These are phyloP conservation scores for Rhynchophorus ferrugineus DNA, from an alignment of 1,140 invertebrate genomes.

Conservation along the genomic window DNA sequence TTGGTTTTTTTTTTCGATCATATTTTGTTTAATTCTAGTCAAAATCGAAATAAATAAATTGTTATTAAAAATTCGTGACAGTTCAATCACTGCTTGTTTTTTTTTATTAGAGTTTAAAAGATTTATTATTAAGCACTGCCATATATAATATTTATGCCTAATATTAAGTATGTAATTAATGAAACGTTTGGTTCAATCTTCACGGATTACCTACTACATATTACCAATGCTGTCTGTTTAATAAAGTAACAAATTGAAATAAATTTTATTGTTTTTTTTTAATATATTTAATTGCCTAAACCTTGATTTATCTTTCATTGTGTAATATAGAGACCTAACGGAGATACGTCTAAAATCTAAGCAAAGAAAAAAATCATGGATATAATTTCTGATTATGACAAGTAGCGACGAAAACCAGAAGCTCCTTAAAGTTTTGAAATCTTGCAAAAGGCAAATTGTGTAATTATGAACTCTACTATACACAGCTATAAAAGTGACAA, in stretches of 20 bases:
- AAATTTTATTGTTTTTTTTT: not conserved
- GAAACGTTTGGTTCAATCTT: not conserved
- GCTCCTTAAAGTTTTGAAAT: no score
- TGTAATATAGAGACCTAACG: no score
- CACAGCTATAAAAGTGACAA: no score
- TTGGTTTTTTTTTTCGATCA: not conserved
- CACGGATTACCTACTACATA: not conserved
- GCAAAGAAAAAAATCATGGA: no score
- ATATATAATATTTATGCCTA: constrained; percentile 26
- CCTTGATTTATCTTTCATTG: no score
- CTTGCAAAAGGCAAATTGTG: no score
- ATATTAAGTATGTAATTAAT: constrained; percentile 8
- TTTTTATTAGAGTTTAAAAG: constrained; percentile 1
- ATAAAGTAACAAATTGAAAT: not conserved
- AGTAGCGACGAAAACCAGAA: no score
- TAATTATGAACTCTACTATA: no score
- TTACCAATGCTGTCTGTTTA: not conserved
- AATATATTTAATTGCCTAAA: no score
- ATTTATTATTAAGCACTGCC: constrained; percentile 31
- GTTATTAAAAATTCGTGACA: not conserved
- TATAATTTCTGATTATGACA: no score
- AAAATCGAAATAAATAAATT: not conserved
- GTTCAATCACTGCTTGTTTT: constrained; percentile 1
- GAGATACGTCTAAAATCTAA: no score
- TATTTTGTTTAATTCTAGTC: constrained; percentile 9